Percentiles rank a stretch among this genome's conserved stretches.
Conservation (phyloP, 2,888 invertebrate species). For the Auanema freiburgensis region DNA sequence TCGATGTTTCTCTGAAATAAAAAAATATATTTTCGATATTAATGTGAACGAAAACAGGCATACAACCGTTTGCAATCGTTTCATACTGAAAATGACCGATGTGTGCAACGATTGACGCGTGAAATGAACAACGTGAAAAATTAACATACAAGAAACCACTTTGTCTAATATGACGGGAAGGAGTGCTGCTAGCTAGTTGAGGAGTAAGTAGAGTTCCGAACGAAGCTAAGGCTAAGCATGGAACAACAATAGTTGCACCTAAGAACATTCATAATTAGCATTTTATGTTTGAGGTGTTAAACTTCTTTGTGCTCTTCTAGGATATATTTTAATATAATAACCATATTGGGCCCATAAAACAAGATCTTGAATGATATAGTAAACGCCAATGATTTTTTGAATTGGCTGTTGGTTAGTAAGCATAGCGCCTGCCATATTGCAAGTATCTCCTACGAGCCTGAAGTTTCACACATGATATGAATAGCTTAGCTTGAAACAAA, state of each 20-base stretch:
- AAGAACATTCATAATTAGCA: constrained; percentile 11
- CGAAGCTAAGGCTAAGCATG: constrained; percentile 42
- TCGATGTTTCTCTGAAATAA: background rate
- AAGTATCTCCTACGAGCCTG: constrained; percentile 65
- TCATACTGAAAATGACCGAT: background rate
- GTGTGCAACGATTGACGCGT: background rate
- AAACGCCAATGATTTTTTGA: constrained; percentile 63
- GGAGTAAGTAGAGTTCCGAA: constrained; percentile 32
- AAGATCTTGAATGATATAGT: constrained; percentile 60
- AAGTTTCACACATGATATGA: background rate
- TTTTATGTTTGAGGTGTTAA: background rate
- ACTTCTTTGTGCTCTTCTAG: constrained; percentile 1
- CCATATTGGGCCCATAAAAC: constrained; percentile 56
- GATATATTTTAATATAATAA: constrained; percentile 52
- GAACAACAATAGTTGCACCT: constrained; percentile 51
- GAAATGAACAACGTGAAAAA: constrained; percentile 1
- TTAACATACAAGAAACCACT: constrained; percentile 2
- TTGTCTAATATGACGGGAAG: constrained; percentile 8
- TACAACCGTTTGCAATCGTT: background rate
- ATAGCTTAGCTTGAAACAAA: constrained; percentile 21
- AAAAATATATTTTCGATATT: background rate
- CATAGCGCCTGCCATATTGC: constrained; percentile 66
- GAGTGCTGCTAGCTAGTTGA: background rate
- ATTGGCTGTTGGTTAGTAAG: constrained; percentile 65
- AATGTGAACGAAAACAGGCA: background rate